Evolutionary conservation across 2,113 vertebrate species (phyloP).

Genomic region (Tragelaphus strepsiceros): DNA sequence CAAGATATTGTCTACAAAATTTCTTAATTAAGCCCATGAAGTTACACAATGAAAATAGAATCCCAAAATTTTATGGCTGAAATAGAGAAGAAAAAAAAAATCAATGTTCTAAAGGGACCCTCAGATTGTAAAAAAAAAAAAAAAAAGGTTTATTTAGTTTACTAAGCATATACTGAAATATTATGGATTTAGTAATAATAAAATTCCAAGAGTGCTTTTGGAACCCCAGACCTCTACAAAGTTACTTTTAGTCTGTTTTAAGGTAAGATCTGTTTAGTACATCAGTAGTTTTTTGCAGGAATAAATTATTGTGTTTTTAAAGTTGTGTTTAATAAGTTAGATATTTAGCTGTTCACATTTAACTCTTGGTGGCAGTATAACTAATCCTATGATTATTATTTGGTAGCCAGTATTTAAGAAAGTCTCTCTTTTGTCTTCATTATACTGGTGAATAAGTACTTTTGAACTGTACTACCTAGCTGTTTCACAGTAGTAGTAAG

Average conservation of each 20-base stretch:
- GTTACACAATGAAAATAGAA: background rate
- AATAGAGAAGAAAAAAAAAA: background rate
- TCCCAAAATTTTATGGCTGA: background rate
- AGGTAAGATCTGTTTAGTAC: background rate
- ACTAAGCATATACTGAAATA: background rate
- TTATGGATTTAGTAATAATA: background rate
- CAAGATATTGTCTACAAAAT: background rate
- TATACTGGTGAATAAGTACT: background rate
- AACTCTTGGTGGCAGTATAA: background rate
- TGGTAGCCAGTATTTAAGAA: background rate
- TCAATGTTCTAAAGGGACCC: background rate
- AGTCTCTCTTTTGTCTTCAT: background rate
- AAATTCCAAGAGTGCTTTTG: background rate
- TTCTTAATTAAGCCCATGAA: background rate
- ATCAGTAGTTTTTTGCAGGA: background rate
- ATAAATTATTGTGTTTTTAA: conserved; percentile 22
- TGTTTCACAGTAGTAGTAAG: background rate
- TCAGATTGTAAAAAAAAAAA: background rate
- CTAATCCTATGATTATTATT: background rate
- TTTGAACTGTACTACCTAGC: background rate
- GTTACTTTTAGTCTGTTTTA: background rate
- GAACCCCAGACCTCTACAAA: background rate
- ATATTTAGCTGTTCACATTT: background rate
- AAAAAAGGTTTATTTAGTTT: background rate
- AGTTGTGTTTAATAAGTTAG: background rate